phyloP scores from a whole-genome alignment of 2,113 vertebrate genomes.

The Bufo gargarizans region DNA sequence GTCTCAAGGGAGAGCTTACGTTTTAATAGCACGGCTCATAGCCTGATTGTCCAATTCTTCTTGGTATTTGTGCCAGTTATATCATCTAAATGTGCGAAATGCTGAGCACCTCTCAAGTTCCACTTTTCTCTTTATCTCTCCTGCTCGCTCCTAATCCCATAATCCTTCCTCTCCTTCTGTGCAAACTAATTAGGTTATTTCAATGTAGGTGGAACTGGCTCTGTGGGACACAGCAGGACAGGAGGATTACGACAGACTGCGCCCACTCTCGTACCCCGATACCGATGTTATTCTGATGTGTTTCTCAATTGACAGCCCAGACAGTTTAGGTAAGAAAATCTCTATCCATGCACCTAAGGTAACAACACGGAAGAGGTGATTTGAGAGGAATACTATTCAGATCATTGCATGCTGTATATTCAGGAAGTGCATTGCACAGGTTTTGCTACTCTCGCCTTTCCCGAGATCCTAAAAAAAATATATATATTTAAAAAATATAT shows the following conservation, averaged over 20 bases:
- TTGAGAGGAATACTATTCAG: background rate
- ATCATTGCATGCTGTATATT: background rate
- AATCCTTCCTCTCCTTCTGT: conserved; percentile 48
- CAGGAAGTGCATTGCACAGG: background rate
- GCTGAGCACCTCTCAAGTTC: conserved; percentile 39
- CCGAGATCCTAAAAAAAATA: too few species aligned
- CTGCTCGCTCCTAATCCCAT: conserved; percentile 42
- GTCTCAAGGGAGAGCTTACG: background rate
- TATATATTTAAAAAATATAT: too few species aligned
- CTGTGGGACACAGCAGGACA: conserved; percentile 98
- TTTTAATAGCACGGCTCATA: conserved; percentile 13
- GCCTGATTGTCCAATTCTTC: background rate
- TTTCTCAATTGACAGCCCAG: conserved; percentile 97
- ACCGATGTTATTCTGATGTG: conserved; percentile 98
- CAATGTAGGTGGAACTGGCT: conserved; percentile 89
- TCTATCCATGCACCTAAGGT: background rate
- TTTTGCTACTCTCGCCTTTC: background rate
- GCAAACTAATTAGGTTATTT: conserved; percentile 44
- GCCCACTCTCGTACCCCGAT: conserved; percentile 95
- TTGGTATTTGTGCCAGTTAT: conserved; percentile 24
- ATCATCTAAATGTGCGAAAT: conserved; percentile 7
- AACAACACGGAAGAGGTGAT: background rate
- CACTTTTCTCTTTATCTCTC: conserved; percentile 40
- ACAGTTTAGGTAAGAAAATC: conserved; percentile 86
- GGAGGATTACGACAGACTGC: conserved; percentile 93